phyloP scores from a whole-genome alignment of 2,888 invertebrate genomes.

The Ernsta delagoae region DNA sequence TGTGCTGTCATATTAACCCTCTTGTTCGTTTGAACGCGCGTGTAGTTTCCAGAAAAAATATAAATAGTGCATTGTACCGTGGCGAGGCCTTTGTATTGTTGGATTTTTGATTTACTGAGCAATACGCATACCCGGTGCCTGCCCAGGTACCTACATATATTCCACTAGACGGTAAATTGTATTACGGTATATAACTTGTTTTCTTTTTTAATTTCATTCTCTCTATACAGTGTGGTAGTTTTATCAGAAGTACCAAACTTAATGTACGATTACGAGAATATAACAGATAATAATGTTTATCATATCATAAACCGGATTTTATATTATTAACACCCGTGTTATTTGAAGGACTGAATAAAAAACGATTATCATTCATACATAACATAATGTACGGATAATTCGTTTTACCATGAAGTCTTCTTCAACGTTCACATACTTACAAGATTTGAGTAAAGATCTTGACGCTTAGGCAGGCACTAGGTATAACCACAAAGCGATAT shows the following conservation, averaged over 20 bases:
- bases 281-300: too few relatives aligned
- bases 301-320: too few relatives aligned
- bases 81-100: slow-evolving; percentile 13
- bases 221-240: not conserved
- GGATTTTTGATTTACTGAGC: slow-evolving; percentile 10
- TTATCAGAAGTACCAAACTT: not conserved
- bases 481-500: too few relatives aligned
- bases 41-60: slow-evolving; percentile 29
- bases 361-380: too few relatives aligned
- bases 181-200: not conserved
- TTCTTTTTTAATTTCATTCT: not conserved
- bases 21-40: slow-evolving; percentile 22
- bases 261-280: too few relatives aligned
- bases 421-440: too few relatives aligned
- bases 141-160: not conserved
- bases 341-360: too few relatives aligned
- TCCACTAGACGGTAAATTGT: not conserved
- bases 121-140: not conserved
- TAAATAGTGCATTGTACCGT: slow-evolving; percentile 28
- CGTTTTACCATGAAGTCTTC: too few relatives aligned
- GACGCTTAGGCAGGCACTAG: too few relatives aligned
- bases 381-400: too few relatives aligned
- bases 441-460: too few relatives aligned
- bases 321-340: too few relatives aligned
- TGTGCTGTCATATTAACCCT: slow-evolving; percentile 23